A percentile compares a stretch with the other conserved stretches of the same genome.
Evolutionary conservation across 2,888 invertebrate species (phyloP).

Genomic region (Zeuzera pyrina): DNA sequence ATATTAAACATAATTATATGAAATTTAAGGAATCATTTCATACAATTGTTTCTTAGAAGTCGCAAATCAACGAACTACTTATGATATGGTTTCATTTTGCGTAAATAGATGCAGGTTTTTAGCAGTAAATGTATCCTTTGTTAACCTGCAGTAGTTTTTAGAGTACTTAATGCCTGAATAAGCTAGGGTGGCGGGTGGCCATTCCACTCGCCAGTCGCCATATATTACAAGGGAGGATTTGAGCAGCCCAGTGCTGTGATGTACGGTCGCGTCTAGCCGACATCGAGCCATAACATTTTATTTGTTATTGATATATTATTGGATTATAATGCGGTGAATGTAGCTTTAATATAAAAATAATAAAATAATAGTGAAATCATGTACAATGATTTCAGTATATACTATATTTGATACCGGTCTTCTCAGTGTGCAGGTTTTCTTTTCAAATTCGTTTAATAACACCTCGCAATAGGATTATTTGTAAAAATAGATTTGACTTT

Average conservation of each 20-base stretch:
- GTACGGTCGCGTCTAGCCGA: conserved; percentile 25
- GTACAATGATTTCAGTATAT: too few relatives aligned
- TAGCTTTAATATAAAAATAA: background rate
- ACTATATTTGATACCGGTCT: too few relatives aligned
- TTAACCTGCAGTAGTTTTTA: conserved; percentile 41
- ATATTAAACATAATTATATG: too few relatives aligned
- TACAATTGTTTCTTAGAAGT: too few relatives aligned
- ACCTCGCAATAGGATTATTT: too few relatives aligned
- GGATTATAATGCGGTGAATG: conserved; percentile 1
- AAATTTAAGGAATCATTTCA: too few relatives aligned
- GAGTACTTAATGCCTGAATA: conserved; percentile 26
- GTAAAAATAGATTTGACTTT: too few relatives aligned
- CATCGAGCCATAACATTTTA: conserved; percentile 29
- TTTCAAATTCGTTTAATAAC: too few relatives aligned
- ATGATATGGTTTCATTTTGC: too few relatives aligned
- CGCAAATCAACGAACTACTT: too few relatives aligned
- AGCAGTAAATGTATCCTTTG: conserved; percentile 43
- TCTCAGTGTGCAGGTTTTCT: too few relatives aligned
- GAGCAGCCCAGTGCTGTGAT: conserved; percentile 34
- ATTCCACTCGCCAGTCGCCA: conserved; percentile 15
- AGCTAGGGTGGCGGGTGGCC: conserved; percentile 25
- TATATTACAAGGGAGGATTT: conserved; percentile 24
- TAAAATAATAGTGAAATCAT: too few relatives aligned
- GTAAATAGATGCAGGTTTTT: conserved; percentile 33
- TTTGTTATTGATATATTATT: conserved; percentile 29